These are phyloP conservation scores for Drosophila mayri DNA, from an alignment of 1,140 invertebrate genomes.

Conservation along the genomic window DNA sequence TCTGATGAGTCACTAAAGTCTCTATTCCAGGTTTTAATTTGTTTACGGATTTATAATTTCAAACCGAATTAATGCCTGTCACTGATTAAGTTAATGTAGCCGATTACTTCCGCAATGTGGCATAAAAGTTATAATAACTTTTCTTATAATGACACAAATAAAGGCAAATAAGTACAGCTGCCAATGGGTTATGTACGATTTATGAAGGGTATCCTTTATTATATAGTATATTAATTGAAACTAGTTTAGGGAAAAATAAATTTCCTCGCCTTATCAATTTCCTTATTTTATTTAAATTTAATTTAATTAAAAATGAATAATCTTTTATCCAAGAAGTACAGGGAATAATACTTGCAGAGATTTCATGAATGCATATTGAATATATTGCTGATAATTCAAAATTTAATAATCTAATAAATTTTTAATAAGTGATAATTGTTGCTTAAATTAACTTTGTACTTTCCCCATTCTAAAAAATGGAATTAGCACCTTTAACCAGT, in stretches of 20 bases:
- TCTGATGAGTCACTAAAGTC: constrained; percentile 14
- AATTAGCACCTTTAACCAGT: background rate
- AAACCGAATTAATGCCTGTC: background rate
- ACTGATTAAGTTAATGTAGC: background rate
- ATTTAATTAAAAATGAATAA: too few relatives aligned
- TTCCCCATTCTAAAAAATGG: background rate
- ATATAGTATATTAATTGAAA: background rate
- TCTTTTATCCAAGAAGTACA: too few relatives aligned
- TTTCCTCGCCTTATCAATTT: too few relatives aligned
- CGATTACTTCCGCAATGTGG: constrained; percentile 2
- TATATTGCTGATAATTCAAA: background rate
- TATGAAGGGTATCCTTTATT: too few relatives aligned
- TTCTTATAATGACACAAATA: background rate
- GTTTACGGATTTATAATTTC: background rate
- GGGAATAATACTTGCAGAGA: background rate
- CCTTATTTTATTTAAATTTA: too few relatives aligned
- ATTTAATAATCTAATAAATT: background rate
- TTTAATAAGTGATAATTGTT: constrained; percentile 9
- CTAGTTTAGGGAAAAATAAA: background rate
- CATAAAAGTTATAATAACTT: background rate
- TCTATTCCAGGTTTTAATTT: background rate
- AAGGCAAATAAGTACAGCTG: too few relatives aligned
- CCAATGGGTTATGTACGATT: too few relatives aligned
- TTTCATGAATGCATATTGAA: background rate
- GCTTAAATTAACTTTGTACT: background rate